Conservation (phyloP, 2,113 vertebrate species). For the Calonectris borealis region DNA sequence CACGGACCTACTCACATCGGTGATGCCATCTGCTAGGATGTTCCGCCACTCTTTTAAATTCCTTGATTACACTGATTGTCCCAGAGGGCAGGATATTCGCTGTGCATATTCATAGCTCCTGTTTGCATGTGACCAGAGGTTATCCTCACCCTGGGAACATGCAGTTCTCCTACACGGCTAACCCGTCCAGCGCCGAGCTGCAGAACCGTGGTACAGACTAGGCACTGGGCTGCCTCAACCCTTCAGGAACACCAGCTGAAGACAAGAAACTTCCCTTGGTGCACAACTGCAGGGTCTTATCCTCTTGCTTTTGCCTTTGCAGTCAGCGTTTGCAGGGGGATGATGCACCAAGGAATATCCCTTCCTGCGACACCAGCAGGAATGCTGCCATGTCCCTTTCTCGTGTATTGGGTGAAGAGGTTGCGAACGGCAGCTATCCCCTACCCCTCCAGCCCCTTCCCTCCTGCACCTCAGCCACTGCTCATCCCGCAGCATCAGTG, state of each 20-base stretch:
- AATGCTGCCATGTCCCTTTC: neutral
- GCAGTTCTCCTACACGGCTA: neutral
- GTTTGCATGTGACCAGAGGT: neutral
- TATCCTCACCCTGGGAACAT: neutral
- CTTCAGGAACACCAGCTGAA: neutral
- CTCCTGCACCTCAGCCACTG: neutral
- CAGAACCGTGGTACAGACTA: accelerated
- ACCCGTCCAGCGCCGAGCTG: neutral
- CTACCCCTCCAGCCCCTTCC: neutral
- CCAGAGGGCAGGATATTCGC: neutral
- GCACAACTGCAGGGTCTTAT: neutral
- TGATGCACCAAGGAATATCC: neutral
- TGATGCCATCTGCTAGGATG: neutral
- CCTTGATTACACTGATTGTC: neutral
- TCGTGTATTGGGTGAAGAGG: neutral
- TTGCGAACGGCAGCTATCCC: neutral
- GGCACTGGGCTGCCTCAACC: neutral
- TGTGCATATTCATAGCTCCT: neutral
- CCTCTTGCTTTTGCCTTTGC: neutral
- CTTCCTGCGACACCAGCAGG: neutral
- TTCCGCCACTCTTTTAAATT: neutral
- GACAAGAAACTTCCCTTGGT: neutral
- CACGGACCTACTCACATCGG: neutral
- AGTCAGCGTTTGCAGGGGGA: neutral
- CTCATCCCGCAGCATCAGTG: neutral